Base-by-base conservation (phyloP, 2,113 vertebrate species). In the Chauna torquata region DNA sequence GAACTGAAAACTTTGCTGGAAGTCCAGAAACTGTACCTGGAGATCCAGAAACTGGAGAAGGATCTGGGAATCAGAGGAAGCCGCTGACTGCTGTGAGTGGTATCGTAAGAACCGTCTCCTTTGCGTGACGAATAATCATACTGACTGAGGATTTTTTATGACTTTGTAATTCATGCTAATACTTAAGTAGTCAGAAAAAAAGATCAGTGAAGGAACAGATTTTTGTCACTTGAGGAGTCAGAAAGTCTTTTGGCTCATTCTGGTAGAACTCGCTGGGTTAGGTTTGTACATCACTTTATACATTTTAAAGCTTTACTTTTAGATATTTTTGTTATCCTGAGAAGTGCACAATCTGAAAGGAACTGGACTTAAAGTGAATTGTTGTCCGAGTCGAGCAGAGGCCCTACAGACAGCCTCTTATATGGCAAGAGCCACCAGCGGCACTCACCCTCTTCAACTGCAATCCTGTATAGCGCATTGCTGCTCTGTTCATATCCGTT, bases 1-100 rank as follows among this genome's bases (percentile, higher is more conserved):
- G 95, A 97, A 3, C 24, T 97, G 45, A 98, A 94, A 90, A 75
- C 65, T 40, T 83, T 52, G n/a, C 93, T 98, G 95, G 96, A 98
- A 69, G 8, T 91, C 11, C 83, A 58, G 82, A 98, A 98, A 86
- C 90, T 92, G 45, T 61, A 88, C 50, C 62, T 98, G 92, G 76
- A 97, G 71, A 58, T 96, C 69, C 71, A 92, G 79, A 97, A 96
- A 28, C 90, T 97, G 13, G 76, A 90, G 30, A 77, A 5, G 42
- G 91, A 97, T 4, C 55, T 78, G 11, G 52, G 12, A 76, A 0
- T 2, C 66, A 3, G 2, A 27, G 3, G 7, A 1, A 3, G 15
- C 0, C 1, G 13, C 71, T 94, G 75, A 88, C 11, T 12, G 49
- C 22, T 3, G 0, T 19, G 47, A 6, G 44, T 11, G 62, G 20